Evolutionary conservation across 2,888 invertebrate genomes (phyloP).

Genomic region (Zhengitettix transpicula): DNA sequence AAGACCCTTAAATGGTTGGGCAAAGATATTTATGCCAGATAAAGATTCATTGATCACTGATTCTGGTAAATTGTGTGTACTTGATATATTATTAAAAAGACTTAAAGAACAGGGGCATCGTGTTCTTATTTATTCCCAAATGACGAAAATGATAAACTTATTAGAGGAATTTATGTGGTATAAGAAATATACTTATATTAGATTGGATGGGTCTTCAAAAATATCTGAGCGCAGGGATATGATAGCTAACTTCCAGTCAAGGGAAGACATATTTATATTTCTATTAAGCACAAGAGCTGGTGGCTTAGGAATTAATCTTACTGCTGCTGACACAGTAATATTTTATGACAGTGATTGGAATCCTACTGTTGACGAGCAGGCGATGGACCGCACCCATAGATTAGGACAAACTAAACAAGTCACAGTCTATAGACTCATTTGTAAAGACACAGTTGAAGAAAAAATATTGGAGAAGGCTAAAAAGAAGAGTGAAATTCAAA

Average conservation of each 20-base stretch:
- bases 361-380: no score
- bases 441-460: no score
- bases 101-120: slow-evolving; percentile 80
- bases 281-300: slow-evolving; percentile 73
- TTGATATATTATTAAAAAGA: slow-evolving; percentile 66
- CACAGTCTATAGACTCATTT: no score
- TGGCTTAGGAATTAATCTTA: no score
- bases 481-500: no score
- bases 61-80: slow-evolving; percentile 80
- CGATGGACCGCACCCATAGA: no score
- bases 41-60: slow-evolving; percentile 61
- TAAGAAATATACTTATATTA: slow-evolving; percentile 86
- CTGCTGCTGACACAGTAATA: no score
- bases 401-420: no score
- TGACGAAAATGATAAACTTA: slow-evolving; percentile 94
- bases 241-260: slow-evolving; percentile 90
- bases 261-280: slow-evolving; percentile 89
- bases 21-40: slow-evolving; percentile 68
- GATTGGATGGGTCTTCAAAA: slow-evolving; percentile 88
- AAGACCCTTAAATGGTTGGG: slow-evolving; percentile 56
- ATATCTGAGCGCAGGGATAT: slow-evolving; percentile 90
- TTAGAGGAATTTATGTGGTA: slow-evolving; percentile 91
- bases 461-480: no score
- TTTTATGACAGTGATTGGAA: no score
- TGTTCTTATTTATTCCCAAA: slow-evolving; percentile 90